phyloP scores from a whole-genome alignment of 2,888 invertebrate genomes.

The Eristalis pertinax region DNA sequence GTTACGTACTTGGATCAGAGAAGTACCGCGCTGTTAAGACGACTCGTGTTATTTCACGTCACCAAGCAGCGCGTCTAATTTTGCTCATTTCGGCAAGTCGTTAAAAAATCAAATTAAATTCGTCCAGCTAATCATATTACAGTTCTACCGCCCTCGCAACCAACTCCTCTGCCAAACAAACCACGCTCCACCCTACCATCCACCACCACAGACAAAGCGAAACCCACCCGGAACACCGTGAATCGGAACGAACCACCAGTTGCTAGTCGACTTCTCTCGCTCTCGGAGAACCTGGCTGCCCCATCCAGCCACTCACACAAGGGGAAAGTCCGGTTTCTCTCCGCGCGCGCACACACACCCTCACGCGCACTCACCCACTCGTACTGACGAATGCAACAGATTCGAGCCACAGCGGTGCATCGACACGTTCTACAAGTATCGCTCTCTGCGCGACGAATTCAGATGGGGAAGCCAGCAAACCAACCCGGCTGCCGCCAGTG shows the following conservation, averaged over 20 bases:
- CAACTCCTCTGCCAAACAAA: not conserved
- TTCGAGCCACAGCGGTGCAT: conserved; percentile 25
- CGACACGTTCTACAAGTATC: conserved; percentile 51
- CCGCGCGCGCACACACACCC: conserved; percentile 7
- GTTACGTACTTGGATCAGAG: no score
- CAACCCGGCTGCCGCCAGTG: not conserved
- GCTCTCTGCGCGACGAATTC: not conserved
- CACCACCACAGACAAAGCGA: not conserved
- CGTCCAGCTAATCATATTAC: not conserved
- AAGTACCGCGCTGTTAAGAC: no score
- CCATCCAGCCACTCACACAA: not conserved
- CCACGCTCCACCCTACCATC: conserved; percentile 20
- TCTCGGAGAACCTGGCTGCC: conserved; percentile 2
- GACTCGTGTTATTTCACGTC: not conserved
- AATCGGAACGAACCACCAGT: conserved; percentile 69
- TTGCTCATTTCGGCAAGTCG: no score
- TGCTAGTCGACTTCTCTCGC: conserved; percentile 27
- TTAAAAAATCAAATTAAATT: no score
- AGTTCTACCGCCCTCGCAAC: not conserved
- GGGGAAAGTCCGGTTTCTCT: conserved; percentile 40
- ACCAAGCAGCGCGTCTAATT: not conserved
- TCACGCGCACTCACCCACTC: not conserved
- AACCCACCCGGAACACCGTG: conserved; percentile 38
- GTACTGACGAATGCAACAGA: conserved; percentile 57
- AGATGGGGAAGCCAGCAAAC: conserved; percentile 23